These are phyloP conservation scores for Stictonetta naevosa DNA, from an alignment of 2,113 vertebrate species.

Conservation along the genomic window DNA sequence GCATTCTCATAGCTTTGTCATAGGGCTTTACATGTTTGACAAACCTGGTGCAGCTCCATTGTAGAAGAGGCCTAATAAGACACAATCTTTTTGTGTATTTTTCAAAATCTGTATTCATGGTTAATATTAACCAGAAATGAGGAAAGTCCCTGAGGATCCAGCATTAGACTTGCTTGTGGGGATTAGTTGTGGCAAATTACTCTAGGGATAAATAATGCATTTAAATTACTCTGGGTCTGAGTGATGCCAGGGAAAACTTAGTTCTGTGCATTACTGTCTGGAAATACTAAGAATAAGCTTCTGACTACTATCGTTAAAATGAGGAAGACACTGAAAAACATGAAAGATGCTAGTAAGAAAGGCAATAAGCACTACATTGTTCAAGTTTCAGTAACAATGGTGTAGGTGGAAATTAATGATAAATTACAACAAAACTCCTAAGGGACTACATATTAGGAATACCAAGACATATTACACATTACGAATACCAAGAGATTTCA, in stretches of 20 bases:
- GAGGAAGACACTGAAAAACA: background rate
- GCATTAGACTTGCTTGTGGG: slow-evolving; percentile 45
- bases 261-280: background rate
- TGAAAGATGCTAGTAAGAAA: background rate
- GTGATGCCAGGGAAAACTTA: background rate
- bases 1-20: fast-evolving
- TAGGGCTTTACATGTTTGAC: fast-evolving
- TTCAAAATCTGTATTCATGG: slow-evolving; percentile 5
- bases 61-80: background rate
- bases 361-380: background rate
- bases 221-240: slow-evolving; percentile 58
- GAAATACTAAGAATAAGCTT: background rate
- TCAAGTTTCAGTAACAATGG: background rate
- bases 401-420: slow-evolving; percentile 18
- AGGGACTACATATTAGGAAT: background rate
- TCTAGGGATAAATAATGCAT: slow-evolving; percentile 40
- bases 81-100: background rate
- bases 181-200: slow-evolving; percentile 71
- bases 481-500: background rate
- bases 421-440: slow-evolving; percentile 15
- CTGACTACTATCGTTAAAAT: background rate
- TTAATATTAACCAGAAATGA: slow-evolving; percentile 69
- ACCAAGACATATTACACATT: background rate
- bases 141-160: slow-evolving; percentile 48
- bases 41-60: background rate